Evolutionary conservation across 2,888 invertebrate genomes (phyloP).

Genomic region (Tipula unca): DNA sequence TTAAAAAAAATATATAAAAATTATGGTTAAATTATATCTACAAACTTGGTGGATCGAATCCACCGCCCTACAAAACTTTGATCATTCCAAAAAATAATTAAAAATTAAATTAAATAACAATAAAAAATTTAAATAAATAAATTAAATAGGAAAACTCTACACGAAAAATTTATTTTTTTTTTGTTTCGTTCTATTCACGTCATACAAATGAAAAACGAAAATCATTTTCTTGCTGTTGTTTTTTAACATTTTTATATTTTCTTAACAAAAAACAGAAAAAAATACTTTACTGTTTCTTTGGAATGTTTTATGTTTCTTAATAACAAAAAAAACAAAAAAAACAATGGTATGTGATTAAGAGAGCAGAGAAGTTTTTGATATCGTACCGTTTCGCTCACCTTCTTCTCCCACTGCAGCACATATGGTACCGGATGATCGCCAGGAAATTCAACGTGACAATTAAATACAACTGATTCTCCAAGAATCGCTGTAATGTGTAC

Average conservation of each 20-base stretch:
- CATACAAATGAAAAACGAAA: not conserved
- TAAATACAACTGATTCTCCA: constrained; percentile 94
- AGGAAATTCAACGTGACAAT: constrained; percentile 96
- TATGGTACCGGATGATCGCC: constrained; percentile 93
- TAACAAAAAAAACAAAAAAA: constrained; percentile 30
- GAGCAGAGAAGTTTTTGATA: constrained; percentile 53
- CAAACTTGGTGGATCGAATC: not conserved
- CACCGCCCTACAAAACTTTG: not conserved
- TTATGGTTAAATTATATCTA: not conserved
- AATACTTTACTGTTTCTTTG: constrained; percentile 18
- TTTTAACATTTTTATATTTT: not conserved
- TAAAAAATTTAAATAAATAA: not conserved
- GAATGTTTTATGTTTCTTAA: constrained; percentile 20
- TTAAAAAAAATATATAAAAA: not conserved
- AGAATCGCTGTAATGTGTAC: constrained; percentile 95
- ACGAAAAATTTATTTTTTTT: not conserved
- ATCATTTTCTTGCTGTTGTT: not conserved
- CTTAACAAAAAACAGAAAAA: not conserved
- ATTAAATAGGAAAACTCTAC: not conserved
- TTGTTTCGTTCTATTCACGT: not conserved
- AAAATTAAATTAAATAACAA: not conserved
- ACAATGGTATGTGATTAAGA: constrained; percentile 37
- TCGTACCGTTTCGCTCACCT: constrained; percentile 95
- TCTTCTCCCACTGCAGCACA: constrained; percentile 99
- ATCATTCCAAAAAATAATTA: constrained; percentile 1